These are phyloP conservation scores for Drosophila macrothrix DNA, from an alignment of 2,888 invertebrate species.

Conservation along the genomic window DNA sequence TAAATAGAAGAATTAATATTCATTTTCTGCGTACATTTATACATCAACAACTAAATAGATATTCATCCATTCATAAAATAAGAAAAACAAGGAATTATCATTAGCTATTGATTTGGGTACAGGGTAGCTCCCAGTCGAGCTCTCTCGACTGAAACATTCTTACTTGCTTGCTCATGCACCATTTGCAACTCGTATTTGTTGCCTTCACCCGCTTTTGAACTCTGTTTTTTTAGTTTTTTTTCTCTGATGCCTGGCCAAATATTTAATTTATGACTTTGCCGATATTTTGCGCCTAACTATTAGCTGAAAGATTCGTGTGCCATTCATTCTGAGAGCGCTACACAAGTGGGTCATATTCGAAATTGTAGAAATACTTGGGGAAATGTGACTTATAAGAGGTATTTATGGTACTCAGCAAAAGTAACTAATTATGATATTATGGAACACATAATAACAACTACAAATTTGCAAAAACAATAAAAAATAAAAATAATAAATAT, in stretches of 20 bases:
- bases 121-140: neutral
- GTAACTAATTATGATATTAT: neutral
- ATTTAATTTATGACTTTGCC: conserved; percentile 83
- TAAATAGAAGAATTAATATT: too few species aligned
- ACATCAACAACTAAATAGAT: too few species aligned
- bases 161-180: conserved; percentile 68
- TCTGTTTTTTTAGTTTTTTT: neutral
- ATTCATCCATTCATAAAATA: neutral
- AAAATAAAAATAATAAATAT: neutral
- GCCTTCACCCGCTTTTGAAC: conserved; percentile 53
- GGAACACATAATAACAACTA: neutral
- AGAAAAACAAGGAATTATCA: neutral
- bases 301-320: conserved; percentile 72
- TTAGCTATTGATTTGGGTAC: neutral
- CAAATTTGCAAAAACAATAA: too few species aligned
- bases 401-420: neutral
- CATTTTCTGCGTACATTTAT: too few species aligned
- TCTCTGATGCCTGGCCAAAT: conserved; percentile 64
- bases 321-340: conserved; percentile 43
- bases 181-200: conserved; percentile 56
- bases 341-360: conserved; percentile 31
- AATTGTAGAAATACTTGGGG: neutral
- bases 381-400: neutral
- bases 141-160: conserved; percentile 1
- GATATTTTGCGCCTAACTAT: conserved; percentile 71